Evolutionary conservation across 2,888 invertebrate species (phyloP).

Genomic region (Microctonus brassicae): DNA sequence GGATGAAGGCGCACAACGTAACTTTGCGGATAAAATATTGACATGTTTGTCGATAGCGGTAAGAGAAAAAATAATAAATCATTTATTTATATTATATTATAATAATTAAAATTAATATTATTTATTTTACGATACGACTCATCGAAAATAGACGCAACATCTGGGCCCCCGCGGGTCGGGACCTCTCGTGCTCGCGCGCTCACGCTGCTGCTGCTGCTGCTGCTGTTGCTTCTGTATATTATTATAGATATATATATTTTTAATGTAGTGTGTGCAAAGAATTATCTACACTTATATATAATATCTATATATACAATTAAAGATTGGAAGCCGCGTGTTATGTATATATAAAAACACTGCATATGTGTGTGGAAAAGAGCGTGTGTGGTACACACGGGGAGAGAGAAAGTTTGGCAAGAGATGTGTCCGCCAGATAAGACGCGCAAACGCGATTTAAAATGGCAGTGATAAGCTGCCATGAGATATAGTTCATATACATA

Average conservation of each 20-base stretch:
- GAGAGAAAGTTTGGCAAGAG: constrained; percentile 62
- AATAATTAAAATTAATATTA: neutral
- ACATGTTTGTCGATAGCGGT: constrained; percentile 66
- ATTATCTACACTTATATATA: neutral
- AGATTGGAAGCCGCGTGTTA: neutral
- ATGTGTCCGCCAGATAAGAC: constrained; percentile 68
- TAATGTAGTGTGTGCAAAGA: no score
- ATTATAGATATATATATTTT: neutral
- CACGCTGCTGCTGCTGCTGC: no score
- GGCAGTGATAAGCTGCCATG: constrained; percentile 65
- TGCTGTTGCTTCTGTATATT: no score
- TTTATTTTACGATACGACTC: constrained; percentile 32
- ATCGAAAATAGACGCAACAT: constrained; percentile 54
- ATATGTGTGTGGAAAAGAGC: constrained; percentile 29
- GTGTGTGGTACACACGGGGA: constrained; percentile 46
- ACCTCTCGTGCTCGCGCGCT: constrained; percentile 36
- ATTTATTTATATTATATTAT: neutral
- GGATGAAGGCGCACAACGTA: constrained; percentile 80
- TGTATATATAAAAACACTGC: neutral
- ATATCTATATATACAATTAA: neutral
- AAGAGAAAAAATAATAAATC: constrained; percentile 43
- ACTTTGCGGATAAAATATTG: constrained; percentile 76
- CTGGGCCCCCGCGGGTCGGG: constrained; percentile 48
- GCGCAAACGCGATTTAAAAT: constrained; percentile 63
- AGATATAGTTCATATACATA: neutral